Evolutionary conservation across 2,888 invertebrate genomes (phyloP), one percentile per base, ranked within the genome.

Genomic region (Troglohyphantes excavatus): DNA sequence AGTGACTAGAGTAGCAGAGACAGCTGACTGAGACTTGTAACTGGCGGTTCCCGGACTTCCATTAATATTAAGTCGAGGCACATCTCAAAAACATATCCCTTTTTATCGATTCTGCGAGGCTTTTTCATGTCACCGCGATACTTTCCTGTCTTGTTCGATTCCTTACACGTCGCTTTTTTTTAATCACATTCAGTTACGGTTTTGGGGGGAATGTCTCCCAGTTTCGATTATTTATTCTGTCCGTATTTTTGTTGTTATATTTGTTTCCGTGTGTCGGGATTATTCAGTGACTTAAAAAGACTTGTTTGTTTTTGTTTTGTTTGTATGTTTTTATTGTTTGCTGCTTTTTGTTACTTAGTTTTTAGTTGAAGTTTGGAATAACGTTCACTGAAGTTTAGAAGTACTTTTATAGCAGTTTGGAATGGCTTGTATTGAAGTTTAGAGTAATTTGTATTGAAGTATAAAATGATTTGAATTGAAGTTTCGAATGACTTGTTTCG

Each of bases 1-100:
- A 17, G 59, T 26, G 46, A 27, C 68, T 53, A 67, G 59, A 82
- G 88, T 82, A 89, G 75, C 82, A 75, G 61, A 76, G 68, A 53
- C 82, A 82, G 82, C 82, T 82, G 88, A 82, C 81, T 75, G 39
- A 29, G 75, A 88, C 82, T 82, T 82, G 88, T 89, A 87, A 73
- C 87, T 87, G 73, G 33, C 81, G 21, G 21, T 29, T 21, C 43
- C 81, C 82, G 23, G 39, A 46, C 76, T 76, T 76, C 88, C 70
- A 89, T 89, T 88, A 82, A 82, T 82, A 82, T 82, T 88, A 82
- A 82, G 67, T 73, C 79, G 19, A 39, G 53, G 27, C 68, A 61
- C 27, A 65, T 75, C 67, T 73, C 82, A 78, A 86, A 63, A 86
- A 86, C 61, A 78, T 79, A 63, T 70, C 63, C 61, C 79, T 63